Percentiles rank a stretch among this genome's conserved stretches.
These are phyloP conservation scores for Speoplatyrhinus poulsoni DNA, from an alignment of 2,113 vertebrate species.

Conservation along the genomic window DNA sequence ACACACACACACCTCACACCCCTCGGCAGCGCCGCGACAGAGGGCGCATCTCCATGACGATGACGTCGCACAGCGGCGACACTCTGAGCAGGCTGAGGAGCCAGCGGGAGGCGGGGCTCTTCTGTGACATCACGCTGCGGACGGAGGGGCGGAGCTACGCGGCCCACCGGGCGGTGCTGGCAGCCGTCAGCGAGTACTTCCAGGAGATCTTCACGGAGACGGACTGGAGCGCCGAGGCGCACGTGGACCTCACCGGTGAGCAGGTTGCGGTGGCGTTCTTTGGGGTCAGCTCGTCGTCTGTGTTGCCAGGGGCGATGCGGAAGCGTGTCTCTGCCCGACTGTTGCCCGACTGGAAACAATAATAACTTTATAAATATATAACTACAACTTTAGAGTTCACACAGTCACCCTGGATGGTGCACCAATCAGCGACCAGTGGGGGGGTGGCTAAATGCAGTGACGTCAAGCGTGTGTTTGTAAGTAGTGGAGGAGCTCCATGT, in stretches of 20 bases:
- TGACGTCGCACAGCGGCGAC: slow-evolving; percentile 69
- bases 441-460: no score
- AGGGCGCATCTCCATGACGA: slow-evolving; percentile 70
- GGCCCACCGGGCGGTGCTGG: slow-evolving; percentile 79
- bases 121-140: slow-evolving; percentile 81
- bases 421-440: no score
- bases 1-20: neutral
- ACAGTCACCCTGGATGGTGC: no score
- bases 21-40: slow-evolving; percentile 36
- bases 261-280: neutral
- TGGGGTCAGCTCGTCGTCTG: no score
- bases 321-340: no score
- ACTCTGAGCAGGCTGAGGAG: slow-evolving; percentile 75
- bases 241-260: slow-evolving; percentile 79
- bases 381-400: no score
- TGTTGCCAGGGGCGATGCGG: no score
- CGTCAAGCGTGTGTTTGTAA: no score
- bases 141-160: slow-evolving; percentile 71
- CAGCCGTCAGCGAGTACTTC: slow-evolving; percentile 82
- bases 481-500: no score
- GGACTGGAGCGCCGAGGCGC: slow-evolving; percentile 67
- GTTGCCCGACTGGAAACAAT: no score
- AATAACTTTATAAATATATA: no score
- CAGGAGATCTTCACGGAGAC: slow-evolving; percentile 80
- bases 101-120: slow-evolving; percentile 78